Evolutionary conservation across 1,140 invertebrate species (phyloP), one percentile per base, ranked within the genome.

Genomic region (Solen grandis): DNA sequence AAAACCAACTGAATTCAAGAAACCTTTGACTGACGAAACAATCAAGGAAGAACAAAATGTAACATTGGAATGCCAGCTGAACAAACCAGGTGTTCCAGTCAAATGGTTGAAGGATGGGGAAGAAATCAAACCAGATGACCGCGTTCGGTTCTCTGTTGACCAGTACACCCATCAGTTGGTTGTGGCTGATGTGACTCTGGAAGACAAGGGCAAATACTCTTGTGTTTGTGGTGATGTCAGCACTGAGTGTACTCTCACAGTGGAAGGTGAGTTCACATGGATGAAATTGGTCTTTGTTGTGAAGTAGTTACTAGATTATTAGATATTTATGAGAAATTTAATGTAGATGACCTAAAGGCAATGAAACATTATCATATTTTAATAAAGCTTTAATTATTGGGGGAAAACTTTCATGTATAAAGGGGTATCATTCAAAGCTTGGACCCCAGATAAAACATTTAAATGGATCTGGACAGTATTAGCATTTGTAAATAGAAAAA

Each of bases 61-160:
- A 19, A 86, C 85, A 33, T 84, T 92, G 63, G 88, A 90, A 66
- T 91, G 90, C 83, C 87, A 91, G 81, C 68, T 92, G 29, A 86
- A 84, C 70, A 91, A 90, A 80, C 85, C 86, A 54, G 82, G 88
- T 78, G 79, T 84, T 19, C 77, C 86, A 19, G 87, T 90, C 33
- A 90, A 88, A 59, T 92, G 91, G 91, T 66, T 88, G 25, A 90
- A 89, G 72, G 82, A 87, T 92, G 95, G 94, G 5, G 74, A 86
- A 54, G 87, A 88, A 35, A 73, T 90, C 22, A 76, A 75, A 36
- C 60, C 81, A 19, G 59, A 54, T 38, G 84, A 90, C 46, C 77
- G 78, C 2, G 80, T 85, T 46, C 69, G 75, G 5, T 94, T 95
- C 86, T 76, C 78, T 10, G 75, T 74, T 27, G 86, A 90, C 60